phyloP scores from a whole-genome alignment of 2,888 invertebrate genomes.

The Leucania comma region DNA sequence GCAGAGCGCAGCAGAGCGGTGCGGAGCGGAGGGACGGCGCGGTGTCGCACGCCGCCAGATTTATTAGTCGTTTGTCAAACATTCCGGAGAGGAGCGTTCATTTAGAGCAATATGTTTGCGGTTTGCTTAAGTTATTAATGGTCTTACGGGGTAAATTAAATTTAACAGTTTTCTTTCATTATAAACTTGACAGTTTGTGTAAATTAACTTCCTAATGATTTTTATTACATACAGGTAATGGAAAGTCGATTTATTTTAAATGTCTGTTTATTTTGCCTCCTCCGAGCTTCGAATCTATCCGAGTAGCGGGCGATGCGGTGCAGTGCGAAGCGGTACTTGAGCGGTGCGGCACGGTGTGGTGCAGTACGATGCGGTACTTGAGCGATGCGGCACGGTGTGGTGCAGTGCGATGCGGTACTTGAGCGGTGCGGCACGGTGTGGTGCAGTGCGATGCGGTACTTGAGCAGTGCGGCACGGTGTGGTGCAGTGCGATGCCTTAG shows the following conservation, averaged over 20 bases:
- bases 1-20: not conserved
- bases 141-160: not conserved
- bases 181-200: not conserved
- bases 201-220: not conserved
- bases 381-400: too few relatives aligned
- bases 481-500: not conserved
- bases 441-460: not conserved
- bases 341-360: not conserved
- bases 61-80: slow-evolving; percentile 31
- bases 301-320: not conserved
- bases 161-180: not conserved
- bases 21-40: too few relatives aligned
- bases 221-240: not conserved
- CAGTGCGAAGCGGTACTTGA: not conserved
- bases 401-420: too few relatives aligned
- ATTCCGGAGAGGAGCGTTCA: slow-evolving; percentile 3
- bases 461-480: not conserved
- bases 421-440: not conserved
- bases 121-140: slow-evolving; percentile 1
- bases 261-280: not conserved
- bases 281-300: not conserved
- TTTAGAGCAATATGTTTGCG: slow-evolving; percentile 10
- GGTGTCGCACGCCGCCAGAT: slow-evolving; percentile 4
- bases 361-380: not conserved
- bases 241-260: not conserved